These are phyloP conservation scores for Bufo gargarizans DNA, from an alignment of 2,113 vertebrate species.

Conservation along the genomic window DNA sequence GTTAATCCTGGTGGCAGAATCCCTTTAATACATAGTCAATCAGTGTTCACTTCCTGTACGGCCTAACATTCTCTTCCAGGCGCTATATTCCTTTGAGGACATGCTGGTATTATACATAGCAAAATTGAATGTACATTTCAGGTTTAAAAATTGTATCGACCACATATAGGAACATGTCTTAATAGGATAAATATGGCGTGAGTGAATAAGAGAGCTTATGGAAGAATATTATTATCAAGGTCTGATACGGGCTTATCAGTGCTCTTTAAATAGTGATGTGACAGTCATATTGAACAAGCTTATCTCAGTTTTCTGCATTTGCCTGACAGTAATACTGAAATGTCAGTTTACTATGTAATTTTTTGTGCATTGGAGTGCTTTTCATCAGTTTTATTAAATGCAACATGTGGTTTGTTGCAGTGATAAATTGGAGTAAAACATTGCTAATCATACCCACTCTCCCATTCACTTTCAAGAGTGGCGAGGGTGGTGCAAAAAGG, in stretches of 20 bases:
- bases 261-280: not conserved
- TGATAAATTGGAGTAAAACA: too few species aligned
- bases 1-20: too few species aligned
- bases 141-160: not conserved
- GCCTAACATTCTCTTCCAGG: not conserved
- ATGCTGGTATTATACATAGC: not conserved
- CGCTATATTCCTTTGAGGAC: not conserved
- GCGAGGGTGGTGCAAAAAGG: too few species aligned
- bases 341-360: not conserved
- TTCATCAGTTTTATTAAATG: too few species aligned
- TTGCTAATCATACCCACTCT: too few species aligned
- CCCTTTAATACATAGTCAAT: not conserved
- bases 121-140: too few species aligned
- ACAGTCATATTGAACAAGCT: not conserved
- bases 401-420: too few species aligned
- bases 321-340: constrained; percentile 2
- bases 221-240: constrained; percentile 1
- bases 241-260: not conserved
- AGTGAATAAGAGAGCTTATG: not conserved
- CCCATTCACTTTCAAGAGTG: too few species aligned
- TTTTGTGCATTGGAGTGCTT: too few species aligned
- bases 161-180: not conserved
- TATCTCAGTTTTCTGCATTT: not conserved
- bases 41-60: not conserved
- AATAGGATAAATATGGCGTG: not conserved